Evolutionary conservation across 1,140 invertebrate species (phyloP).

Genomic region (Drosophila fuyamai): DNA sequence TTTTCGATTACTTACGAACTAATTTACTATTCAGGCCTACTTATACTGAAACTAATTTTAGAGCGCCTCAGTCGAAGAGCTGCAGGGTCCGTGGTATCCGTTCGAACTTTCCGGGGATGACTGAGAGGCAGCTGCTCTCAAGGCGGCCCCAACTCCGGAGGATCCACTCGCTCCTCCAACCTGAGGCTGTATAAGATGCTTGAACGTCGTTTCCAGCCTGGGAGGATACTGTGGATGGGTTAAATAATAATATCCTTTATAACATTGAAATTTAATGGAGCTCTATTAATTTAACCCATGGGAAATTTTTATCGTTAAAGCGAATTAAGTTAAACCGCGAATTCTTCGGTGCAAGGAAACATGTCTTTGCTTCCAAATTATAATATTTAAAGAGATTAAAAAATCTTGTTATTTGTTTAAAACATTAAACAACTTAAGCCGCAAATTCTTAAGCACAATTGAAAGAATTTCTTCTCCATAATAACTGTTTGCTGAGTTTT

Average conservation of each 20-base stretch:
- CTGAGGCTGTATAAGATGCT: constrained; percentile 66
- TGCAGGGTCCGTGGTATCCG: constrained; percentile 82
- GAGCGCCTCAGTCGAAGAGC: constrained; percentile 80
- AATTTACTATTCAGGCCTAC: constrained; percentile 29
- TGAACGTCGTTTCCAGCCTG: constrained; percentile 63
- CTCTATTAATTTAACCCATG: no score
- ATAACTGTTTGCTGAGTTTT: no score
- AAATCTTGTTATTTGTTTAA: no score
- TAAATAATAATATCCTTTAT: neutral
- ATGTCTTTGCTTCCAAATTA: no score
- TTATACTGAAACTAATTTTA: constrained; percentile 43
- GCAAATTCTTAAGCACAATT: neutral
- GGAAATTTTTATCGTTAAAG: neutral
- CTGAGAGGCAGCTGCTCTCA: constrained; percentile 31
- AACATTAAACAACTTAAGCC: no score
- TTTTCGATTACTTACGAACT: constrained; percentile 29
- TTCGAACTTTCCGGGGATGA: constrained; percentile 38
- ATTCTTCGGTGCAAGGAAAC: neutral
- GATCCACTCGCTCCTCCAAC: constrained; percentile 12
- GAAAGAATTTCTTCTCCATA: no score
- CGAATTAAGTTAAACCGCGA: neutral
- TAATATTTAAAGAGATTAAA: no score
- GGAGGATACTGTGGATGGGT: constrained; percentile 66
- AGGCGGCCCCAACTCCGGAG: constrained; percentile 24
- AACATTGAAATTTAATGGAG: no score